Conservation (phyloP, 2,888 invertebrate genomes). For the Xestia c-nigrum region DNA sequence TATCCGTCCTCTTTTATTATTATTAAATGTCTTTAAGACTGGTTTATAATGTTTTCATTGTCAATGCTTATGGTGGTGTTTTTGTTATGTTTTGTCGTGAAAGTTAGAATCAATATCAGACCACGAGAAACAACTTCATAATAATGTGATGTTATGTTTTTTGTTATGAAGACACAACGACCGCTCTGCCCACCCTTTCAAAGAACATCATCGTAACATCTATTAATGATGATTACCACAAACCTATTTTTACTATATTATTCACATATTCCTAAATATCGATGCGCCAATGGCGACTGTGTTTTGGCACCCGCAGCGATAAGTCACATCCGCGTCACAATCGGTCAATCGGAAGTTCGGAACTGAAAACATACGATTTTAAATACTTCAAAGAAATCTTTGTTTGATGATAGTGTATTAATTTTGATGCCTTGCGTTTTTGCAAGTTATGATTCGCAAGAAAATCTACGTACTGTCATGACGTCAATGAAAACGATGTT, state of each 20-base stretch:
- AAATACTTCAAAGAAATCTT: conserved; percentile 1
- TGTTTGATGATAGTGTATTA: neutral
- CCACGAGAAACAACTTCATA: too few relatives aligned
- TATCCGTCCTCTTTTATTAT: too few relatives aligned
- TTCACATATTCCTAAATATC: conserved; percentile 37
- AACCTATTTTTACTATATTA: conserved; percentile 38
- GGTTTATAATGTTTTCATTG: too few relatives aligned
- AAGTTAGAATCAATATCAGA: too few relatives aligned
- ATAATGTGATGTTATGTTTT: too few relatives aligned
- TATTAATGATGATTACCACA: conserved; percentile 38
- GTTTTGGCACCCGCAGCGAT: conserved; percentile 41
- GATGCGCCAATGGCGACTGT: conserved; percentile 24
- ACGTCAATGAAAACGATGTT: neutral
- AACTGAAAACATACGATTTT: conserved; percentile 18
- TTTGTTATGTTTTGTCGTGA: too few relatives aligned
- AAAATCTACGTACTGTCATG: neutral
- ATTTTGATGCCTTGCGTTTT: neutral
- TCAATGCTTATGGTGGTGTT: too few relatives aligned
- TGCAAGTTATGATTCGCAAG: neutral
- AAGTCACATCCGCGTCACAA: conserved; percentile 34
- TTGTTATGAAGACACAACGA: neutral
- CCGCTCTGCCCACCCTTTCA: neutral
- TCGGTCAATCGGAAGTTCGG: conserved; percentile 32
- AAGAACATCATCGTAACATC: conserved; percentile 8
- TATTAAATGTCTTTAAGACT: too few relatives aligned